These are phyloP conservation scores for Drosophila paulistorum DNA, from an alignment of 1,140 invertebrate species.

Conservation along the genomic window DNA sequence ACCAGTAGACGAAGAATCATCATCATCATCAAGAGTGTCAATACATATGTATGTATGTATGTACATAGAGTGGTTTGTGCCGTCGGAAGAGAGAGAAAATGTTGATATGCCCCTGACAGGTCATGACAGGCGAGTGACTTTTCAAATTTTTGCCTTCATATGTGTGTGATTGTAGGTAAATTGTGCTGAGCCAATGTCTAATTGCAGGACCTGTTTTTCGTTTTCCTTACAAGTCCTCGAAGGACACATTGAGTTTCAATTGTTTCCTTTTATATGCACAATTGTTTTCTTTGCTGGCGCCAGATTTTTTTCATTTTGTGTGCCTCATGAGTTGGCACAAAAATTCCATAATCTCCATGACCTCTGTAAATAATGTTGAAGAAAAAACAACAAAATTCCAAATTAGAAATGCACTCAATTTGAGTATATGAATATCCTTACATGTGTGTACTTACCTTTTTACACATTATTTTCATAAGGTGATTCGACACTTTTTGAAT, in stretches of 20 bases:
- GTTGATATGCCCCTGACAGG: conserved; percentile 44
- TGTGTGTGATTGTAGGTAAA: conserved; percentile 33
- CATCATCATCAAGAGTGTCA: conserved; percentile 22
- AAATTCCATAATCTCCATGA: conserved; percentile 26
- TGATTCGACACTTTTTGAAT: not conserved
- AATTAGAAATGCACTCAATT: conserved; percentile 36
- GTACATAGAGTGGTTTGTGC: conserved; percentile 23
- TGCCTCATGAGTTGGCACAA: conserved; percentile 47
- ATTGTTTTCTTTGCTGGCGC: conserved; percentile 59
- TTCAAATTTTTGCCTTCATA: conserved; percentile 45
- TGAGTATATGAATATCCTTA: conserved; percentile 33
- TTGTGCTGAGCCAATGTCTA: conserved; percentile 59
- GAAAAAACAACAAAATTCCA: conserved; percentile 20
- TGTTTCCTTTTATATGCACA: conserved; percentile 42
- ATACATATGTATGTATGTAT: not conserved
- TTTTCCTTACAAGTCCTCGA: conserved; percentile 23
- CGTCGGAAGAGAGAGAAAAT: conserved; percentile 62
- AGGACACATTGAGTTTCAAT: conserved; percentile 46
- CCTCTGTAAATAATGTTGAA: conserved; percentile 9
- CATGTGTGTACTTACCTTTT: not conserved
- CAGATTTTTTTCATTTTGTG: conserved; percentile 30
- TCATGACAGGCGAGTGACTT: conserved; percentile 74
- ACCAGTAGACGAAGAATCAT: conserved; percentile 13
- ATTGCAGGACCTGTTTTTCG: conserved; percentile 57
- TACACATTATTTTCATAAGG: not conserved